phyloP scores from a whole-genome alignment of 1,140 invertebrate species.

The Aphaenogaster rudis region DNA sequence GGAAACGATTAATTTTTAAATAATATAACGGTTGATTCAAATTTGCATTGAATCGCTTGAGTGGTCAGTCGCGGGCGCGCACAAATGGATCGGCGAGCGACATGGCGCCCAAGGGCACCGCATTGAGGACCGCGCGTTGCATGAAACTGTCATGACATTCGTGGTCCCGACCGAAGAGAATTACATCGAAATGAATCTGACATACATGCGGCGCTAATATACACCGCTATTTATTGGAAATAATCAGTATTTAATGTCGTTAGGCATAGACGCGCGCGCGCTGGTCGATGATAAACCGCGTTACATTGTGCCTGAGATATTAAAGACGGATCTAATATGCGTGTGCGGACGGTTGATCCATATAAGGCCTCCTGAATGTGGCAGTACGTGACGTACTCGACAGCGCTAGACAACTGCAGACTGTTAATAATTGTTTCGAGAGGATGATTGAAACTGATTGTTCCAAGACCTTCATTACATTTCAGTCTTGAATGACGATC shows the following conservation, averaged over 20 bases:
- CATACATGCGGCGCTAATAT: conserved; percentile 13
- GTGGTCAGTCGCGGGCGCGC: conserved; percentile 25
- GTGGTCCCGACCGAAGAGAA: conserved; percentile 35
- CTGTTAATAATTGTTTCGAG: conserved; percentile 23
- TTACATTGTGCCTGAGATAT: conserved; percentile 17
- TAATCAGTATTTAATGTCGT: conserved; percentile 50
- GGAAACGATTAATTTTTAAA: conserved; percentile 39
- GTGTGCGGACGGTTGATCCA: not conserved
- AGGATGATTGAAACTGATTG: conserved; percentile 1
- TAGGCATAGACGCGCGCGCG: not conserved
- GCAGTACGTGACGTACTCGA: not conserved
- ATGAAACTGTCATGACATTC: conserved; percentile 54
- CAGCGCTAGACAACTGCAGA: not conserved
- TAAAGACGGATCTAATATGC: conserved; percentile 8
- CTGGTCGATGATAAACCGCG: not conserved
- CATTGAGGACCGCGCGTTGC: conserved; percentile 25
- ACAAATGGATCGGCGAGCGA: conserved; percentile 43
- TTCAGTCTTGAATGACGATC: not conserved
- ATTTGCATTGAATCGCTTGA: conserved; percentile 39
- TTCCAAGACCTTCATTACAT: not conserved
- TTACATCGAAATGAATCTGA: conserved; percentile 37
- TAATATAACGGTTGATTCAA: conserved; percentile 28
- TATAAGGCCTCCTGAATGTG: conserved; percentile 2
- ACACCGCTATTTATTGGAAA: conserved; percentile 18
- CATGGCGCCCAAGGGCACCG: conserved; percentile 45